Percentiles rank a stretch among this genome's conserved stretches.
Conservation (phyloP, 2,113 vertebrate species). For the Strix uralensis region DNA sequence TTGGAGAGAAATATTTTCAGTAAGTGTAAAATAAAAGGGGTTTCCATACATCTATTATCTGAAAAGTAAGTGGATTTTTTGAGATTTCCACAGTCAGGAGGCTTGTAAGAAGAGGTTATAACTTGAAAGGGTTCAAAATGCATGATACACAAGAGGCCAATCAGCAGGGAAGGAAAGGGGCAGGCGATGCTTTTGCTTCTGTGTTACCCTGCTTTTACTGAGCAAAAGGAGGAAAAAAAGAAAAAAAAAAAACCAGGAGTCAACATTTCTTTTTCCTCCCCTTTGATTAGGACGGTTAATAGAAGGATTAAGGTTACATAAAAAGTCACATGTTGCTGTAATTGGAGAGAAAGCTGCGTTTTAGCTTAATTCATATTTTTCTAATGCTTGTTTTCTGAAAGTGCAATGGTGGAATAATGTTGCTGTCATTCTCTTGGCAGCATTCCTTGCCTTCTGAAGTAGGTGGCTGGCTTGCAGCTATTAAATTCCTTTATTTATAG, state of each 20-base stretch:
- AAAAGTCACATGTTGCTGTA: background rate
- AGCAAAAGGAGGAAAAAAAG: background rate
- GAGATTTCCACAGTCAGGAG: background rate
- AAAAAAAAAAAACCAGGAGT: background rate
- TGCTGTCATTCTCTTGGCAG: background rate
- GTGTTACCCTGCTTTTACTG: background rate
- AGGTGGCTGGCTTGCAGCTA: constrained; percentile 24
- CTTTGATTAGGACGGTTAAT: background rate
- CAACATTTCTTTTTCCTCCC: background rate
- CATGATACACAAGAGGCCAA: background rate
- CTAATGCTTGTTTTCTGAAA: background rate
- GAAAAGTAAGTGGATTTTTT: background rate
- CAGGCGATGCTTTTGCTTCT: background rate
- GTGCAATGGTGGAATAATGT: background rate
- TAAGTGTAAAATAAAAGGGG: background rate
- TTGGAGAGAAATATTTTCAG: background rate
- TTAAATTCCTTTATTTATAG: constrained; percentile 32
- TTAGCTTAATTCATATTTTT: background rate
- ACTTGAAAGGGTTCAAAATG: background rate
- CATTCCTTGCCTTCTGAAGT: background rate
- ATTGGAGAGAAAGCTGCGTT: background rate
- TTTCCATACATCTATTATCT: background rate
- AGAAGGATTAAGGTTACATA: background rate
- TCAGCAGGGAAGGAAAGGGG: background rate
- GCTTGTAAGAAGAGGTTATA: background rate